Evolutionary conservation across 2,113 vertebrate species (phyloP), one percentile per base, ranked within the genome.

Genomic region (Merops nubicus): DNA sequence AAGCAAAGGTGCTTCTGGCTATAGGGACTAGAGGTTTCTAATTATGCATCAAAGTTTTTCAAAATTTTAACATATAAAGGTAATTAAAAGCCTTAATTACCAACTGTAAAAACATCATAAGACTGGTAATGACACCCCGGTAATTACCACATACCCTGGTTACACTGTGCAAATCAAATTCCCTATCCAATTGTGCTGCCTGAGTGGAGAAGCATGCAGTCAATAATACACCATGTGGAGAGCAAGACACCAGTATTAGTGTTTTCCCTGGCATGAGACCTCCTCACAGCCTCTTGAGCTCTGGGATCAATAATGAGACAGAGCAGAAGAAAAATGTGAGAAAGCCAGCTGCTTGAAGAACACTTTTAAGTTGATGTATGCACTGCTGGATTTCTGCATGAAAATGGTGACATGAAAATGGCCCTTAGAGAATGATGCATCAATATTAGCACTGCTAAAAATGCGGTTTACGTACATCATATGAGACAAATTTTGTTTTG

Each of bases 81-180:
- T 82, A 91, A 91, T 92, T 11, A 64, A 95, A 88, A 81, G n/a
- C 48, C 60, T 84, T 76, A 48, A 88, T 85, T 90, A 91, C 45
- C 38, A 57, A 60, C 64, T 75, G 26, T n/a, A 72, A 54, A 84
- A 92, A 40, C 43, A 33, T 29, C 8, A 1, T 22, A 76, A 70
- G 43, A 50, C 38, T 33, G 28, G 70, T 57, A 93, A 86, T 19
- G 72, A 86, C 31, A n/a, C 34, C 14, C 18, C 65, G 45, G 91
- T 65, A 92, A 78, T 96, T 88, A 87, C 23, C 54, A 57, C 18
- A 2, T 20, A 26, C 9, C 22, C n/a, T 63, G 54, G 21, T 64
- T 75, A 17, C 28, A 25, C 43, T 34, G 48, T 45, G 80, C 88
- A 78, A 69, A 89, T 43, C 36, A 50, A 85, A 96, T 78, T 91